These are phyloP conservation scores for Heliconius eleuchia DNA, from an alignment of 1,140 invertebrate genomes.

Conservation along the genomic window DNA sequence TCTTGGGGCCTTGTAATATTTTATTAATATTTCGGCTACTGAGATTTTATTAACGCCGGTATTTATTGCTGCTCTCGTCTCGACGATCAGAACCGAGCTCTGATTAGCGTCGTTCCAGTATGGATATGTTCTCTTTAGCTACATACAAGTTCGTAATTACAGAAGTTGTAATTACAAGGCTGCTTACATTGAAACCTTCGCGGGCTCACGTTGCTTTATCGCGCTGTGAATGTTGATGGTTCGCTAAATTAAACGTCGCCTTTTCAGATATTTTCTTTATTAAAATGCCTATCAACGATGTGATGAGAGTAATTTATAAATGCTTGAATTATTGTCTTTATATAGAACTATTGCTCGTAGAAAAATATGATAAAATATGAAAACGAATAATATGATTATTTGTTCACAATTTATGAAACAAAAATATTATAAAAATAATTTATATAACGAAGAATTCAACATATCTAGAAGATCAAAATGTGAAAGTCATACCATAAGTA, in stretches of 20 bases:
- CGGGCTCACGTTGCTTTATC: conserved; percentile 63
- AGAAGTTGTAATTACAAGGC: conserved; percentile 78
- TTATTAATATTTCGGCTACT: conserved; percentile 78
- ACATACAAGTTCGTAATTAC: conserved; percentile 77
- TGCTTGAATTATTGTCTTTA: conserved; percentile 4
- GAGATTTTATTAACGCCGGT: conserved; percentile 77
- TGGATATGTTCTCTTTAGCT: conserved; percentile 63
- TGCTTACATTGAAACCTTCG: conserved; percentile 67
- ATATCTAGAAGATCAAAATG: too few species aligned
- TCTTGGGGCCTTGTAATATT: conserved; percentile 77
- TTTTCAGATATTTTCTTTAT: conserved; percentile 63
- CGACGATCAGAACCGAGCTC: conserved; percentile 70
- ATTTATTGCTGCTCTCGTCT: conserved; percentile 75
- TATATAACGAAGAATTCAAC: too few species aligned
- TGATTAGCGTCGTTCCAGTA: conserved; percentile 71
- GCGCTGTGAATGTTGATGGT: conserved; percentile 67
- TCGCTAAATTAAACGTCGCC: conserved; percentile 77
- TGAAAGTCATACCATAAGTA: too few species aligned
- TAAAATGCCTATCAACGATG: conserved; percentile 53
- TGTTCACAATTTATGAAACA: too few species aligned
- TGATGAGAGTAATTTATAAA: conserved; percentile 16
- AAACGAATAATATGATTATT: not conserved
- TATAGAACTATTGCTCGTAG: too few species aligned
- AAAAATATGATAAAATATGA: too few species aligned
- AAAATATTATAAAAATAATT: too few species aligned